These are phyloP conservation scores for Actinopyga echinites DNA, from an alignment of 53 echinoderm and acorn worm genomes.

Conservation along the genomic window DNA sequence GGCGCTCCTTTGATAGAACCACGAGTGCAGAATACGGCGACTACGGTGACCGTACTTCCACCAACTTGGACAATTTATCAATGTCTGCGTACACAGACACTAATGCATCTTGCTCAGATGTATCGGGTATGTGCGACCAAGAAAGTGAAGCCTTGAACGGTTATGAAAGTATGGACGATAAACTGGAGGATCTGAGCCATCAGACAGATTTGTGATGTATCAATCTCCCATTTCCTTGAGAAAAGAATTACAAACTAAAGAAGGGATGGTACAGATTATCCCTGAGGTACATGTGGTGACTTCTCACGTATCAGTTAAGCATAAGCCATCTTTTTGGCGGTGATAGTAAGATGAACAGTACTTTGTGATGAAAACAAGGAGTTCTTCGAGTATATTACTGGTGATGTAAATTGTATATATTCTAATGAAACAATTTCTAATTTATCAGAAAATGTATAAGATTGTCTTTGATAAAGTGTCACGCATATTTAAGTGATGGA, in stretches of 20 bases:
- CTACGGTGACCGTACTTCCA: constrained; percentile 6
- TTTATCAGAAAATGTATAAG: constrained; percentile 5
- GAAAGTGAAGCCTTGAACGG: constrained; percentile 84
- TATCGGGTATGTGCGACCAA: constrained; percentile 85
- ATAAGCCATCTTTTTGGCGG: no score
- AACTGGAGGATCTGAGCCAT: constrained; percentile 32
- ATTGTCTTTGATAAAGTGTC: no score
- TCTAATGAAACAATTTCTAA: constrained; percentile 15
- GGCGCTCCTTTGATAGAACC: constrained; percentile 16
- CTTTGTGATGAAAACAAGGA: no score
- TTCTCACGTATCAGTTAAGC: no score
- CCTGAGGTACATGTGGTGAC: no score
- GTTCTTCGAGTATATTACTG: neutral
- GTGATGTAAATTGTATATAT: constrained; percentile 24
- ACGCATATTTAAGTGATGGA: no score
- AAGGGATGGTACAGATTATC: no score
- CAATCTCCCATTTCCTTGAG: no score
- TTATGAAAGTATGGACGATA: constrained; percentile 69
- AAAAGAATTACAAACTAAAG: no score
- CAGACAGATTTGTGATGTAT: constrained; percentile 24
- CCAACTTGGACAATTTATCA: constrained; percentile 75
- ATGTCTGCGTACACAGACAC: constrained; percentile 95
- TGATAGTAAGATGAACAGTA: no score
- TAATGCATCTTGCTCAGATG: constrained; percentile 88
- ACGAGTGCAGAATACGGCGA: constrained; percentile 30